Evolutionary conservation across 2,113 vertebrate species (phyloP), one percentile per base, ranked within the genome.

Genomic region (Panthera uncia): DNA sequence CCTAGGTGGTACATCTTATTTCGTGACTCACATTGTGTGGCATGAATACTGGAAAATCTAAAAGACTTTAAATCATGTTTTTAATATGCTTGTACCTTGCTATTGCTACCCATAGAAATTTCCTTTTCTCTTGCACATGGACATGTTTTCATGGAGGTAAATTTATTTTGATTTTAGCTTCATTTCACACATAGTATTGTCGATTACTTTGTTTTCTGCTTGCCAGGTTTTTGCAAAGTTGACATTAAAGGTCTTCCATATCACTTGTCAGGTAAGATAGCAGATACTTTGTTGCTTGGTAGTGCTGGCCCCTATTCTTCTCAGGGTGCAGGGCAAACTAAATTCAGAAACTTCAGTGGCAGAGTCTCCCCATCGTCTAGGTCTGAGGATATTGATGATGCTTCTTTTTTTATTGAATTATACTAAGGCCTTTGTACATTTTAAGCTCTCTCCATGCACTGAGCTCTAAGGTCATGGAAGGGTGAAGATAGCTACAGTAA

Each of bases 131-230:
- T 71, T 55, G 4, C 6, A 61, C 61, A 38, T 80, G 36, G 2
- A 18, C 18, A 79, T n/a, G 9, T 55, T 76, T 91, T 89, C 50
- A 41, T 15, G 36, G 29, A 63, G 63, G 11, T 82, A 50, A 80
- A 66, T 82, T 91, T 81, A 61, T 81, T 85, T 87, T 80, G 69
- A 84, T 41, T 96, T 66, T 93, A 85, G 2, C 31, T 94, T 80
- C 16, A 45, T 38, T 82, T 92, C 31, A 82, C 7, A 71, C 8
- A 41, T 45, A 31, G 48, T 8, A 66, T 89, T 63, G 11, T 61
- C 71, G 9, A 11, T 52, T 48, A 33, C 4, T 57, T 3, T 63
- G 12, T 71, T 87, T 48, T 69, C 10, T 52, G 0, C 27, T 84
- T 91, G 27, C 8, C 33, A 38, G 48, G 55, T 5, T 50, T 91